These are phyloP conservation scores for Coptotermes formosanus DNA, from an alignment of 1,140 invertebrate genomes.

Conservation along the genomic window DNA sequence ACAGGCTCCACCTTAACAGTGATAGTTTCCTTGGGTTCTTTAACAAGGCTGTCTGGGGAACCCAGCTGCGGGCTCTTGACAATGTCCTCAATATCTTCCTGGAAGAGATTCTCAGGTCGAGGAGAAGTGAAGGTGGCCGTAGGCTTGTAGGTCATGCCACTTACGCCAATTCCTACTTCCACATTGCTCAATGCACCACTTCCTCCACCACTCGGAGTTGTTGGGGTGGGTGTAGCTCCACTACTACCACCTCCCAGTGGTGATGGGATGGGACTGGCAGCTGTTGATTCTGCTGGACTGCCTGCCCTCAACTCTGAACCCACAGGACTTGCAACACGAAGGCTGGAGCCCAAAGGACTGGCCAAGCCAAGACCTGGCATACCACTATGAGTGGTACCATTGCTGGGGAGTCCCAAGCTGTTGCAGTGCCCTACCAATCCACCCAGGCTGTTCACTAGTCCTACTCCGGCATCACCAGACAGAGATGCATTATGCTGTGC, in stretches of 20 bases:
- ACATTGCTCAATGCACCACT: slow-evolving; percentile 51
- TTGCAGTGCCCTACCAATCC: slow-evolving; percentile 44
- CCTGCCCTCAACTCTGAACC: neutral
- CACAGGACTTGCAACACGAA: slow-evolving; percentile 3
- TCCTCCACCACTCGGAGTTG: slow-evolving; percentile 48
- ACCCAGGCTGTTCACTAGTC: slow-evolving; percentile 43
- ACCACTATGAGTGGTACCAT: slow-evolving; percentile 44
- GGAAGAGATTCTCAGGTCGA: slow-evolving; percentile 60
- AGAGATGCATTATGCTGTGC: slow-evolving; percentile 58
- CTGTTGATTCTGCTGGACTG: slow-evolving; percentile 21
- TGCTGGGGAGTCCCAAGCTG: slow-evolving; percentile 38
- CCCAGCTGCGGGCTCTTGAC: slow-evolving; percentile 40
- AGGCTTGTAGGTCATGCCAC: slow-evolving; percentile 66
- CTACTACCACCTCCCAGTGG: slow-evolving; percentile 41
- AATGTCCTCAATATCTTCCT: slow-evolving; percentile 45
- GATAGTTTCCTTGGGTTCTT: slow-evolving; percentile 25
- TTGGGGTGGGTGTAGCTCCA: slow-evolving; percentile 44
- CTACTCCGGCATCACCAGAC: slow-evolving; percentile 47
- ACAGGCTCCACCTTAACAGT: slow-evolving; percentile 32
- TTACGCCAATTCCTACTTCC: slow-evolving; percentile 60
- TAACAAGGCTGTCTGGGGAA: slow-evolving; percentile 26
- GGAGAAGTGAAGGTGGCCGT: slow-evolving; percentile 57
- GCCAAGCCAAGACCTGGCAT: slow-evolving; percentile 11
- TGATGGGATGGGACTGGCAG: slow-evolving; percentile 41
- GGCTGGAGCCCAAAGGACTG: slow-evolving; percentile 15